phyloP scores from a whole-genome alignment of 2,888 invertebrate species.

The Abrostola tripartita region DNA sequence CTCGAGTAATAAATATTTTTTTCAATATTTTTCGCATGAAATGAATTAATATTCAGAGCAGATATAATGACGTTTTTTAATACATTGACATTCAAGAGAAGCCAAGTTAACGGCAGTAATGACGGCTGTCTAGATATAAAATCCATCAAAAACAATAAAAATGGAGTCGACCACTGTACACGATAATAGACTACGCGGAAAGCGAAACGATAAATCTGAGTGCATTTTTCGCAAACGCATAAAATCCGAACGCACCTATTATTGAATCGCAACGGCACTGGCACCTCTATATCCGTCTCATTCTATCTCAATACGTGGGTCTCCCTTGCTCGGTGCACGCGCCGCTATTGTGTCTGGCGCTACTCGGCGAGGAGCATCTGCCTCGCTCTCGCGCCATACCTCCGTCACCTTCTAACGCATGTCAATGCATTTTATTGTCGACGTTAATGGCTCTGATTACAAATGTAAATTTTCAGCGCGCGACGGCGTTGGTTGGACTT shows the following conservation, averaged over 20 bases:
- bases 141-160: slow-evolving; percentile 54
- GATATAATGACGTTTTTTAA: slow-evolving; percentile 5
- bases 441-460: slow-evolving; percentile 87
- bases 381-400: slow-evolving; percentile 74
- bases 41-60: slow-evolving; percentile 7
- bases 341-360: slow-evolving; percentile 85
- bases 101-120: slow-evolving; percentile 20
- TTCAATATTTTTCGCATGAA: slow-evolving; percentile 18
- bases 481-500: slow-evolving; percentile 82
- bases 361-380: slow-evolving; percentile 70
- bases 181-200: slow-evolving; percentile 81
- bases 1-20: slow-evolving; percentile 19
- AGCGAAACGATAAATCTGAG: slow-evolving; percentile 81
- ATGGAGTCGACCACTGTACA: slow-evolving; percentile 56
- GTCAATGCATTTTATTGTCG: slow-evolving; percentile 88
- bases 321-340: slow-evolving; percentile 79
- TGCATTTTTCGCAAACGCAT: slow-evolving; percentile 86
- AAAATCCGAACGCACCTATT: slow-evolving; percentile 84
- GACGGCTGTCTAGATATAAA: slow-evolving; percentile 29
- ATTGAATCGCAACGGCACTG: slow-evolving; percentile 73
- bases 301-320: slow-evolving; percentile 67
- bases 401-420: slow-evolving; percentile 75
- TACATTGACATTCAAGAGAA: slow-evolving; percentile 1
- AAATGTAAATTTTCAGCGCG: slow-evolving; percentile 87
- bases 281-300: slow-evolving; percentile 64